These are phyloP conservation scores for Perca fluviatilis DNA, from an alignment of 2,113 vertebrate genomes.

Conservation along the genomic window DNA sequence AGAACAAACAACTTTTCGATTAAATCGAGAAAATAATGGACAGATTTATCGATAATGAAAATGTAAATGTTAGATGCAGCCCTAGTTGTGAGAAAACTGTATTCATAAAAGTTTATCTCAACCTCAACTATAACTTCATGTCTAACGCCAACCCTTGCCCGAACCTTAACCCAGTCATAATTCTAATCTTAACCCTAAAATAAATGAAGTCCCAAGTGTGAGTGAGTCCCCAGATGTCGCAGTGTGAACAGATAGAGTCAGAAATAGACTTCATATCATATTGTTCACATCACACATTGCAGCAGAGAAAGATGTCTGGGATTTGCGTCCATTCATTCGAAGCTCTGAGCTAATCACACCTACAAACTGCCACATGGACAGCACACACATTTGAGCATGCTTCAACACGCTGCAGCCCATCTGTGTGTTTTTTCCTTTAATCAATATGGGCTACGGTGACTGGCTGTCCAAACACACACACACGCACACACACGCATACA, in stretches of 20 bases:
- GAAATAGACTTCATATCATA: background rate
- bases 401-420: constrained; percentile 41
- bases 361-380: background rate
- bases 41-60: too few relatives aligned
- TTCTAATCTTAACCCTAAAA: background rate
- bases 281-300: background rate
- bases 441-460: constrained; percentile 7
- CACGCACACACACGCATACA: constrained; percentile 12
- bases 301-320: background rate
- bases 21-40: too few relatives aligned
- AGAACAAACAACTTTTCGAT: too few relatives aligned
- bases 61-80: too few relatives aligned
- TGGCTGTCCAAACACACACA: constrained; percentile 42
- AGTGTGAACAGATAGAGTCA: background rate
- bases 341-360: background rate
- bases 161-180: background rate
- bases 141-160: background rate
- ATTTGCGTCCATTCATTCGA: background rate
- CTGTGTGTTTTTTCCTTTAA: constrained; percentile 38
- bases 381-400: constrained; percentile 7
- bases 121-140: too few relatives aligned
- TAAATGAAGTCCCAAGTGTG: background rate
- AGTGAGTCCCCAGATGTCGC: background rate
- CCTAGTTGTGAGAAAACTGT: background rate
- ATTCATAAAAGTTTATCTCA: background rate